Percentiles rank a stretch among this genome's conserved stretches.
Conservation (phyloP, 23 tunicate genomes). For the Ascidia mentula region DNA sequence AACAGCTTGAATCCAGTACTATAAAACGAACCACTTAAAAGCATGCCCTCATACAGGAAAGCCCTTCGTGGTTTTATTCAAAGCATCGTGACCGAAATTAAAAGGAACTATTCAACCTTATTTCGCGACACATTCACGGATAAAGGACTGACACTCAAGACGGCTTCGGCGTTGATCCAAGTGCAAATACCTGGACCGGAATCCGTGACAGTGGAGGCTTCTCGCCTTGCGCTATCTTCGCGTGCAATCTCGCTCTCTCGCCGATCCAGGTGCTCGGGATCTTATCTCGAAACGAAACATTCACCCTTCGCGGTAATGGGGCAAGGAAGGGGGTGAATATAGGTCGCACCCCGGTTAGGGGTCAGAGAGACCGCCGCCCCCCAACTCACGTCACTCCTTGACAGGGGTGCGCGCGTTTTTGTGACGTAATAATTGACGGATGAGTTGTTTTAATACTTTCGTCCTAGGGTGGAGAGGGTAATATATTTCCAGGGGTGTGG, state of each 20-base stretch:
- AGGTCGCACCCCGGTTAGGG: constrained; percentile 1
- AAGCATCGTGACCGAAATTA: too few species aligned
- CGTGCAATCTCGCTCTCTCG: constrained; percentile 2
- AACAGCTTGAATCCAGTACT: too few species aligned
- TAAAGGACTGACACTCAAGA: too few species aligned
- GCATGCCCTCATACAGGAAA: too few species aligned
- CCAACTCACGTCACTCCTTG: background rate
- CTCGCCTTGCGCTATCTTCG: constrained; percentile 13
- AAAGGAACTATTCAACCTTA: too few species aligned
- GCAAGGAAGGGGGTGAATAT: background rate
- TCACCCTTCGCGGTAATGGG: background rate
- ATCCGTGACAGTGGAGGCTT: constrained; percentile 8
- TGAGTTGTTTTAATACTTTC: too few species aligned
- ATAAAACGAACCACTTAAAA: too few species aligned
- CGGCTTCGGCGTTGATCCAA: background rate
- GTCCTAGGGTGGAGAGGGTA: too few species aligned
- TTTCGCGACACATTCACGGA: too few species aligned
- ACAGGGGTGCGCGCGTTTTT: background rate
- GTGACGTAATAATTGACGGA: constrained; percentile 5
- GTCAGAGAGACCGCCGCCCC: background rate
- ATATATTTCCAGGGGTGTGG: background rate
- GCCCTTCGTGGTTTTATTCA: too few species aligned
- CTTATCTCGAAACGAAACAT: background rate
- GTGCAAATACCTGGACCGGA: background rate
- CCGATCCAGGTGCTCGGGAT: background rate